Conservation (phyloP, 1,140 invertebrate species). For the Leptinotarsa texana region DNA sequence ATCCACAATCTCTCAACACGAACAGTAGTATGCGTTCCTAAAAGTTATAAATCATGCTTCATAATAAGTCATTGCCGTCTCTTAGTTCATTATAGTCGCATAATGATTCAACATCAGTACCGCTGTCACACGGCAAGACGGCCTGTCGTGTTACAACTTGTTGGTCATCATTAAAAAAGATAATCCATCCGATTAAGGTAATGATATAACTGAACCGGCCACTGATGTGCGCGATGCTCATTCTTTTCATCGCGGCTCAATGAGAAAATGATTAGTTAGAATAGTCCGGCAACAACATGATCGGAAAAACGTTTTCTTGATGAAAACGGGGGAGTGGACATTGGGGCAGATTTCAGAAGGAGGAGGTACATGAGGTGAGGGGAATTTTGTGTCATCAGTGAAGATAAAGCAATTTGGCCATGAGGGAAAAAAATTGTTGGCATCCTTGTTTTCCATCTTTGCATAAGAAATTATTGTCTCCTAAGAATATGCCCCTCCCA, state of each 20-base stretch:
- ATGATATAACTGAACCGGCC: slow-evolving; percentile 13
- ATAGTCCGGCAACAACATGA: background rate
- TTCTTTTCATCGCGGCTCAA: slow-evolving; percentile 15
- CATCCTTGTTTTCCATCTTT: too few relatives aligned
- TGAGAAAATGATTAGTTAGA: background rate
- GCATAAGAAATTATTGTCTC: too few relatives aligned
- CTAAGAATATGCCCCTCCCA: too few relatives aligned
- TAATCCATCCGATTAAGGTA: slow-evolving; percentile 14
- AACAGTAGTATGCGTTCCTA: slow-evolving; percentile 4
- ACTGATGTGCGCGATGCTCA: slow-evolving; percentile 11
- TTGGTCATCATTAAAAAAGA: slow-evolving; percentile 20
- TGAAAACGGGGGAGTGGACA: too few relatives aligned
- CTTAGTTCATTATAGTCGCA: slow-evolving; percentile 15
- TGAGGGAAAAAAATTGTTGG: too few relatives aligned
- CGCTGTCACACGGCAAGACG: slow-evolving; percentile 19
- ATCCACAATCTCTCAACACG: background rate
- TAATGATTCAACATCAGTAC: slow-evolving; percentile 14
- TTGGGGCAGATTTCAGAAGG: too few relatives aligned
- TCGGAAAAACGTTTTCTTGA: too few relatives aligned
- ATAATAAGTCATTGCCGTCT: slow-evolving; percentile 20
- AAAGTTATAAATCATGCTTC: slow-evolving; percentile 21
- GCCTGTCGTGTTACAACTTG: slow-evolving; percentile 4
- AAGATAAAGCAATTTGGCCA: too few relatives aligned
- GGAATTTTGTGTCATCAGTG: too few relatives aligned
- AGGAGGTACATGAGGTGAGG: too few relatives aligned